Evolutionary conservation across 2,797 vertebrate genomes (phyloP).

Genomic region (Petrocephalus schoutedeni): DNA sequence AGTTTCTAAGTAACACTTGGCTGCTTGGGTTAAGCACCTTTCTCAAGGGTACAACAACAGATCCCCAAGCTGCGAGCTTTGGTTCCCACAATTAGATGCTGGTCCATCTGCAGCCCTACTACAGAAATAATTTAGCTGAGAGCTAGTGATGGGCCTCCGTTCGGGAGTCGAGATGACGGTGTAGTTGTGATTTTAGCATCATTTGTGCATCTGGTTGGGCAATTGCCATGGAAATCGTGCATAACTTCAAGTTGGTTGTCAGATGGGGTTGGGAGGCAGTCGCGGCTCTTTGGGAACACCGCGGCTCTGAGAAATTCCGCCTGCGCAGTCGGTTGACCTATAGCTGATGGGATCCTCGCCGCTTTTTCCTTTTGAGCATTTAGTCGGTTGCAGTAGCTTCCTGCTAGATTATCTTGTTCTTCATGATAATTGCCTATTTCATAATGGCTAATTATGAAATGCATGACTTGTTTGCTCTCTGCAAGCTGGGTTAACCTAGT

Average conservation of each 20-base stretch:
- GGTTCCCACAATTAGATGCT: not conserved
- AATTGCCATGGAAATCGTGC: not conserved
- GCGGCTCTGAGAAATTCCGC: not conserved
- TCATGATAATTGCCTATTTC: not conserved
- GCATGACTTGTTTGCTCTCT: not conserved
- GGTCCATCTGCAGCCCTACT: not conserved
- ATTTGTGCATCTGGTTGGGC: not conserved
- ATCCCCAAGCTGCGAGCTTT: not conserved
- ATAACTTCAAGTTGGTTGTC: not conserved
- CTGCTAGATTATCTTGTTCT: not conserved
- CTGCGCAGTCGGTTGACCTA: not conserved
- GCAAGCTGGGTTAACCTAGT: not conserved
- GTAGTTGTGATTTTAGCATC: not conserved
- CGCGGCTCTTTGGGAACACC: not conserved
- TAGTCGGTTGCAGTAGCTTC: not conserved
- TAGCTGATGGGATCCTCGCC: not conserved
- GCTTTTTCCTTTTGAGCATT: not conserved
- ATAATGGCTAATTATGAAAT: not conserved
- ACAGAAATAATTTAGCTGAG: not conserved
- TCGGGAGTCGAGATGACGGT: not conserved
- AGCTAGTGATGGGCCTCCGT: not conserved
- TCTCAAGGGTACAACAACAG: not conserved
- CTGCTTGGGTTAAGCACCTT: not conserved
- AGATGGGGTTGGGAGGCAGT: not conserved
- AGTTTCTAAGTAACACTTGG: not conserved